Conservation (phyloP, 1,140 invertebrate species). For the Oryctes rhinoceros region DNA sequence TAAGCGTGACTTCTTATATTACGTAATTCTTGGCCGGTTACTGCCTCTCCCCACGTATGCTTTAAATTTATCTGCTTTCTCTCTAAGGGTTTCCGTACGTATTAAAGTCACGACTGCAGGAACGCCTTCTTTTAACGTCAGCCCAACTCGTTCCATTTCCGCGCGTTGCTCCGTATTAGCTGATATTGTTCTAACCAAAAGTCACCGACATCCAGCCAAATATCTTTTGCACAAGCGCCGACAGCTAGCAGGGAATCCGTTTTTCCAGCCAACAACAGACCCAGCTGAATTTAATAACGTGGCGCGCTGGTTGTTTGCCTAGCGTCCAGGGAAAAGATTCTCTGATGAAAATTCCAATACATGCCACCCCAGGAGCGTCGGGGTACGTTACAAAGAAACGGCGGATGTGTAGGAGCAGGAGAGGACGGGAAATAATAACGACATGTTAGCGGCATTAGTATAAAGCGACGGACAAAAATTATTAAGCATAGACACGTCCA, state of each 20-base stretch:
- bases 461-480: neutral
- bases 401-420: neutral
- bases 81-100: too few relatives aligned
- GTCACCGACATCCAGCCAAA: neutral
- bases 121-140: conserved; percentile 2
- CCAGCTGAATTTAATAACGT: conserved; percentile 21
- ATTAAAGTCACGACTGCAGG: too few relatives aligned
- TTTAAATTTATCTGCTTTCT: too few relatives aligned
- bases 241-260: conserved; percentile 20
- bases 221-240: conserved; percentile 2
- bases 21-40: too few relatives aligned
- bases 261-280: conserved; percentile 19
- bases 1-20: too few relatives aligned
- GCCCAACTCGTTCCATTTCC: neutral
- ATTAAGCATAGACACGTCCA: neutral
- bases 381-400: neutral
- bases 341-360: conserved; percentile 37
- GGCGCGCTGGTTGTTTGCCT: conserved; percentile 22
- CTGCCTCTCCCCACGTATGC: too few relatives aligned
- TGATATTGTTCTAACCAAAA: conserved; percentile 32
- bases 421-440: conserved; percentile 17
- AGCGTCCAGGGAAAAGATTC: conserved; percentile 27
- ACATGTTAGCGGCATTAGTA: conserved; percentile 24
- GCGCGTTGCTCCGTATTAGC: conserved; percentile 4
- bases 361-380: neutral